Percentiles rank a stretch among this genome's conserved stretches.
phyloP scores from a whole-genome alignment of 2,888 invertebrate genomes.

The Hirtodrosophila duncani region DNA sequence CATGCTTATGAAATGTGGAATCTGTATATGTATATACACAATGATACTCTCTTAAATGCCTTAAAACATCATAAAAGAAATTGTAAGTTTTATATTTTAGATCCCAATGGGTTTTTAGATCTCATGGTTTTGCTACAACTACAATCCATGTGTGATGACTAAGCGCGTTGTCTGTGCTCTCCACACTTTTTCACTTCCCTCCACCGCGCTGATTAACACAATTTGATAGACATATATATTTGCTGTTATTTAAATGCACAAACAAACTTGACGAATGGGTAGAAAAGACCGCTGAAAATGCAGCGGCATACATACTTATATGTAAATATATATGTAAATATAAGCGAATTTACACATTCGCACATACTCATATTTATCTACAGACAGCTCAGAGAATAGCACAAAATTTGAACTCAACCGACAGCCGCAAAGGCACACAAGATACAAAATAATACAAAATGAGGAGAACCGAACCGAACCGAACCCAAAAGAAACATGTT shows the following conservation, averaged over 20 bases:
- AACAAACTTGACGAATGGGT: slow-evolving; percentile 58
- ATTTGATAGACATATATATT: slow-evolving; percentile 24
- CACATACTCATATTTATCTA: slow-evolving; percentile 24
- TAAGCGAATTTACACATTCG: slow-evolving; percentile 54
- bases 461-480: slow-evolving; percentile 5
- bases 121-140: too few relatives aligned
- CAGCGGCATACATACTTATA: slow-evolving; percentile 47
- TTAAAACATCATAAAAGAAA: too few relatives aligned
- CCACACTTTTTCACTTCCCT: not conserved
- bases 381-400: slow-evolving; percentile 24
- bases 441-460: slow-evolving; percentile 26
- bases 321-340: slow-evolving; percentile 52
- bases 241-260: slow-evolving; percentile 51
- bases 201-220: slow-evolving; percentile 57
- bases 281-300: slow-evolving; percentile 43
- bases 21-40: too few relatives aligned
- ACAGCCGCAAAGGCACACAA: slow-evolving; percentile 8
- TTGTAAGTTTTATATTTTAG: too few relatives aligned
- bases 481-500: slow-evolving; percentile 43
- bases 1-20: too few relatives aligned
- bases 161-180: too few relatives aligned
- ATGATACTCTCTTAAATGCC: too few relatives aligned
- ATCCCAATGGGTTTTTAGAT: too few relatives aligned
- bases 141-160: too few relatives aligned
- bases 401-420: slow-evolving; percentile 16